Conservation (phyloP, 2,797 vertebrate species). For the Syndactyla subalaris region DNA sequence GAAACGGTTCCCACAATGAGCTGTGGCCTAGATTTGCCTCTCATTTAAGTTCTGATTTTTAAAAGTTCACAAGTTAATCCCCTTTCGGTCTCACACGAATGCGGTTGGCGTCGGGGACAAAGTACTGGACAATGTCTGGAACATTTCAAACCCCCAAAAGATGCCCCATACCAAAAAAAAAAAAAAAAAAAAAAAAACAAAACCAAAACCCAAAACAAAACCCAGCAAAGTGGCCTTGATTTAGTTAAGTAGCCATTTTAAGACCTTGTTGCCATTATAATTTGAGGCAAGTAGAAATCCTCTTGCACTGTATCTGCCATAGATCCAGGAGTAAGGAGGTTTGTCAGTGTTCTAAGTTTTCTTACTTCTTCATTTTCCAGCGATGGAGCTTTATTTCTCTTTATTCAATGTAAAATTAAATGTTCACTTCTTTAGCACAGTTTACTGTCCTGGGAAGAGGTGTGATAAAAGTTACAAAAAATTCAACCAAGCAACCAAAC, state of each 20-base stretch:
- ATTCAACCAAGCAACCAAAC: no score
- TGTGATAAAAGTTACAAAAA: neutral
- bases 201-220: neutral
- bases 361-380: neutral
- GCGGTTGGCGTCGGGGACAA: constrained; percentile 76
- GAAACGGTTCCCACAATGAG: constrained; percentile 92
- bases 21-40: constrained; percentile 91
- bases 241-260: constrained; percentile 70
- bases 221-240: constrained; percentile 37
- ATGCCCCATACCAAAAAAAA: constrained; percentile 20
- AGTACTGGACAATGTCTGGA: constrained; percentile 73
- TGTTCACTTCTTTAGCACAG: neutral
- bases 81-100: constrained; percentile 85
- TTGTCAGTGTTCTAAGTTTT: neutral
- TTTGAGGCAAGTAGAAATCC: constrained; percentile 34
- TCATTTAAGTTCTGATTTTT: constrained; percentile 95
- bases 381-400: neutral
- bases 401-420: neutral
- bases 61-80: constrained; percentile 97
- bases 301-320: neutral
- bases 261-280: constrained; percentile 56
- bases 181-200: neutral
- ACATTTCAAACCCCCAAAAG: constrained; percentile 64
- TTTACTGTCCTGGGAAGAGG: neutral
- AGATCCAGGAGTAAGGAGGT: neutral